Conservation (phyloP, 2,888 invertebrate genomes). For the Zootermopsis nevadensis region DNA sequence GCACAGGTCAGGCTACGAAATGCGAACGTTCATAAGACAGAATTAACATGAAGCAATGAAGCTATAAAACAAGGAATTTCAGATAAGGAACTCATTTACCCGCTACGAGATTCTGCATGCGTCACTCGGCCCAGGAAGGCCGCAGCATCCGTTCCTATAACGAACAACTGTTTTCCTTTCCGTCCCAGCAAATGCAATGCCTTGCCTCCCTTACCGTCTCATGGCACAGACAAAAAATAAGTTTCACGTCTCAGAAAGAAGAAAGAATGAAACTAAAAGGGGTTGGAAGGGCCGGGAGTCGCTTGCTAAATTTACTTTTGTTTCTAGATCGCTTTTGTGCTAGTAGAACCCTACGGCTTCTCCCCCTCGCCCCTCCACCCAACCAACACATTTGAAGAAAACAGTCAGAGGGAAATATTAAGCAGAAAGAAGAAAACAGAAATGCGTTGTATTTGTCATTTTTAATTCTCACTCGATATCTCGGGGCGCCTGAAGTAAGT, state of each 20-base stretch:
- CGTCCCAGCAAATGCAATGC: neutral
- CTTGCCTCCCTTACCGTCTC: neutral
- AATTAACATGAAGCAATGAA: too few species aligned
- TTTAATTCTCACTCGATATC: neutral
- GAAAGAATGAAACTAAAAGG: conserved; percentile 4
- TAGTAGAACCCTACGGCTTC: neutral
- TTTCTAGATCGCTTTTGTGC: neutral
- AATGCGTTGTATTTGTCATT: conserved; percentile 18
- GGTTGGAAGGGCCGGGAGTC: neutral
- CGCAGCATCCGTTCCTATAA: neutral
- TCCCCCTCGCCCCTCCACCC: too few species aligned
- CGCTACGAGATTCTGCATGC: neutral
- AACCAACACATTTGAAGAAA: neutral
- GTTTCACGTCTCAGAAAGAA: neutral
- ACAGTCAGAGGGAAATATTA: neutral
- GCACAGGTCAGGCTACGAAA: too few species aligned
- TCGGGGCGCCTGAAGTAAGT: neutral
- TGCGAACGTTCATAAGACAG: too few species aligned
- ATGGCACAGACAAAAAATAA: neutral
- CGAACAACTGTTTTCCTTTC: conserved; percentile 9
- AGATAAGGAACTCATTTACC: neutral
- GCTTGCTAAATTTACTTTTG: conserved; percentile 16
- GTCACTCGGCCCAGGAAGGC: neutral
- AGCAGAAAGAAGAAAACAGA: neutral
- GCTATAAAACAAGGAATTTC: too few species aligned